Evolutionary conservation across 1,140 invertebrate species (phyloP), one percentile per base, ranked within the genome.

Genomic region (Laupala kohalensis): DNA sequence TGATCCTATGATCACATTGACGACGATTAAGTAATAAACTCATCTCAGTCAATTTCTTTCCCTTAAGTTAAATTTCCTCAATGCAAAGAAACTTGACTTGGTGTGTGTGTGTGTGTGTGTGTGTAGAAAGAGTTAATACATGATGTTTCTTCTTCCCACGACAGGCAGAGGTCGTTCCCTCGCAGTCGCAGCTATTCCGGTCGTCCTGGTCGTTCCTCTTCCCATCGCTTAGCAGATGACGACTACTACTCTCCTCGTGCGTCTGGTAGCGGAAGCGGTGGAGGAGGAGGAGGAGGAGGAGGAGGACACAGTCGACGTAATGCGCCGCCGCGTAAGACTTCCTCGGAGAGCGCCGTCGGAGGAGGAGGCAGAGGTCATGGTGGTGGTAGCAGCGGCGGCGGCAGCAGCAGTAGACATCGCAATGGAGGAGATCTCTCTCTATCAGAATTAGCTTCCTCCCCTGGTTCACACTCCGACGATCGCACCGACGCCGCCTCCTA

Each of bases 401-500:
- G 37, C 37, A 9, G 19, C 1, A 19, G 37, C 37, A 13, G 9
- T 0, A 9, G 37, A 9, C n/a, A n/a, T n/a, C n/a, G n/a, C n/a
- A n/a, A n/a, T n/a, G n/a, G n/a, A n/a, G n/a, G n/a, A n/a, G 37
- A 53, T 19, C 37, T 53, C 9, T 9, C 37, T 9, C 37, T 53
- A 0, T 53, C 37, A 9, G 37, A 53, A 9, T 19, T 53, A 4
- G 37, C 37, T 19, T 6, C 30, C 30, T 13, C 37, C 37, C n/a
- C n/a, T n/a, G n/a, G n/a, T n/a, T 53, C 37, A 19, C 37, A 9
- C 9, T 53, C 37, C 37, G 37, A 53, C n/a, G 67, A 68, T 27
- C 23, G 15, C 19, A 68, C 26, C 26, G 90, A 92, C 77, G 86
- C 85, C 24, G 88, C 86, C 73, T 91, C 89, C 77, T 89, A 90